These are phyloP conservation scores for Riptortus pedestris DNA, from an alignment of 1,140 invertebrate species.

Conservation along the genomic window DNA sequence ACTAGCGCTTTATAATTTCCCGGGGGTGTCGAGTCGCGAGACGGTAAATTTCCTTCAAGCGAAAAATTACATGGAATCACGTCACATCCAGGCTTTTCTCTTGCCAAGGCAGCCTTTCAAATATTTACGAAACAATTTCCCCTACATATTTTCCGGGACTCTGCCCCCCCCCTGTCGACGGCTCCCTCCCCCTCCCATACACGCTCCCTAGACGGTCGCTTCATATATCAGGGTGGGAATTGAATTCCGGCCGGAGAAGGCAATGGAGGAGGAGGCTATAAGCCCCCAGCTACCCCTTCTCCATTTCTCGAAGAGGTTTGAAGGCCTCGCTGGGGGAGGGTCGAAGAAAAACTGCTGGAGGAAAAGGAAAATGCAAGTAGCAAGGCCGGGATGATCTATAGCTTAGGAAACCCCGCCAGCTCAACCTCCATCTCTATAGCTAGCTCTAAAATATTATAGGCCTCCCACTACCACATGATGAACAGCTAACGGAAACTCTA, in stretches of 20 bases:
- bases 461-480: no score
- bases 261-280: background rate
- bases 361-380: background rate
- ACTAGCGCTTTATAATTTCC: no score
- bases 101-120: background rate
- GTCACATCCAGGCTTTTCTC: background rate
- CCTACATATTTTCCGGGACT: background rate
- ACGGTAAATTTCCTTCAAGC: no score
- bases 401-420: background rate
- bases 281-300: background rate
- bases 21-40: no score
- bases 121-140: background rate
- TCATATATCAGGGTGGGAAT: background rate
- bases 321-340: background rate
- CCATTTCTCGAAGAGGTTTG: background rate
- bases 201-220: background rate
- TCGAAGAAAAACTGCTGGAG: background rate
- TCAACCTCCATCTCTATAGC: no score
- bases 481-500: no score
- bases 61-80: background rate
- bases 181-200: background rate
- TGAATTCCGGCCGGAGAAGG: background rate
- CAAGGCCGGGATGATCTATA: background rate
- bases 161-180: background rate
- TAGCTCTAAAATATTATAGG: no score